Conservation (phyloP, 2,113 vertebrate species). For the Bolborhynchus lineola region DNA sequence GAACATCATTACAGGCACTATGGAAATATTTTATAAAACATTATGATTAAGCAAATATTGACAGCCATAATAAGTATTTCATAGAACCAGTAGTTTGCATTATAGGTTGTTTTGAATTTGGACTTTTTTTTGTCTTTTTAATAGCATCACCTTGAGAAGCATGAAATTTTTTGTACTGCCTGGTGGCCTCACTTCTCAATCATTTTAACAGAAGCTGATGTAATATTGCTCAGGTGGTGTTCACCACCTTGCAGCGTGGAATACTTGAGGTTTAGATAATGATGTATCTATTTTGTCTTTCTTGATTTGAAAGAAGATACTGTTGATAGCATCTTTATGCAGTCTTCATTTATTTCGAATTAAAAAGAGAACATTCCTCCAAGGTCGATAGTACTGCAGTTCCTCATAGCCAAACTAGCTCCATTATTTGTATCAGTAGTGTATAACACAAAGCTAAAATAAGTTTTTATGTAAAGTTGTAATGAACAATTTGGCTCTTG, state of each 20-base stretch:
- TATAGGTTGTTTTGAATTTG: neutral
- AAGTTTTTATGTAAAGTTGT: constrained; percentile 56
- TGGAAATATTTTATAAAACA: neutral
- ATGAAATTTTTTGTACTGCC: neutral
- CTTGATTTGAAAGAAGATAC: constrained; percentile 24
- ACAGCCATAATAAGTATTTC: neutral
- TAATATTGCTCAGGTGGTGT: neutral
- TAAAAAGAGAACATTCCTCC: constrained; percentile 39
- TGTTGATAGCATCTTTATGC: constrained; percentile 14
- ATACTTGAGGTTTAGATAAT: neutral
- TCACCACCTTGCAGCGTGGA: neutral
- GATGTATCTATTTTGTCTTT: neutral
- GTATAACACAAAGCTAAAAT: constrained; percentile 27
- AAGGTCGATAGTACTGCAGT: neutral
- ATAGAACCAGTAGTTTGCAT: neutral
- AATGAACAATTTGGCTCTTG: constrained; percentile 62
- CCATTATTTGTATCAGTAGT: constrained; percentile 44
- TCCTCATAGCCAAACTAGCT: neutral
- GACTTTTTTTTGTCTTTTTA: neutral
- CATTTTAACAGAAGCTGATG: neutral
- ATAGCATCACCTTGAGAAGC: neutral
- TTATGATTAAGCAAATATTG: neutral
- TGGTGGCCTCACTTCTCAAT: neutral
- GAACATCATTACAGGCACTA: neutral
- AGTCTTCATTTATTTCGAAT: constrained; percentile 6